Percentiles rank a stretch among this genome's conserved stretches.
phyloP scores from a whole-genome alignment of 2,113 vertebrate species.

The Cathartes aura region DNA sequence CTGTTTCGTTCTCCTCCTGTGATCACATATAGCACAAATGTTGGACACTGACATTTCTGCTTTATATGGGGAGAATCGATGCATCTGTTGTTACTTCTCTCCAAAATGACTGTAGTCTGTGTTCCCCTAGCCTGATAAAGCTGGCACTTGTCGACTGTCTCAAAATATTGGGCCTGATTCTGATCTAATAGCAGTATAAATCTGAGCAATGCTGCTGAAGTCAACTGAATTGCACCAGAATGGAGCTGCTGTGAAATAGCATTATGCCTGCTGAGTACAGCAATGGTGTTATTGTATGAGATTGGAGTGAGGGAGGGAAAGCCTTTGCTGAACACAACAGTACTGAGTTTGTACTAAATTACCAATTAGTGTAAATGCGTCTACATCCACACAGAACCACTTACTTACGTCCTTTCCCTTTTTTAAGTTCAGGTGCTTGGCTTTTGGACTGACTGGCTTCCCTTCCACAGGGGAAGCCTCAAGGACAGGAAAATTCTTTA shows the following conservation, averaged over 20 bases:
- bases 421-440: neutral
- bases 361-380: neutral
- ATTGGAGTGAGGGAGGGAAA: neutral
- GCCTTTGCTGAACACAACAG: neutral
- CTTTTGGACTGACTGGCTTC: neutral
- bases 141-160: neutral
- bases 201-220: neutral
- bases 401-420: neutral
- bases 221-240: neutral
- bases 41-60: neutral
- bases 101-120: neutral
- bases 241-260: neutral
- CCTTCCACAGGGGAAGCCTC: neutral
- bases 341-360: neutral
- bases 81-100: neutral
- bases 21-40: neutral
- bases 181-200: neutral
- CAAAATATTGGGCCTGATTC: neutral
- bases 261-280: neutral
- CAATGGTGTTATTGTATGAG: neutral
- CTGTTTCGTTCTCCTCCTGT: neutral
- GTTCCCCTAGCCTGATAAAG: neutral
- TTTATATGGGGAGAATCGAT: neutral
- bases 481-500: neutral
- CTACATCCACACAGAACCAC: neutral